A percentile compares a stretch with the other conserved stretches of the same genome.
These are phyloP conservation scores for Pachypanchax playfairii DNA, from an alignment of 2,113 vertebrate genomes.

Conservation along the genomic window DNA sequence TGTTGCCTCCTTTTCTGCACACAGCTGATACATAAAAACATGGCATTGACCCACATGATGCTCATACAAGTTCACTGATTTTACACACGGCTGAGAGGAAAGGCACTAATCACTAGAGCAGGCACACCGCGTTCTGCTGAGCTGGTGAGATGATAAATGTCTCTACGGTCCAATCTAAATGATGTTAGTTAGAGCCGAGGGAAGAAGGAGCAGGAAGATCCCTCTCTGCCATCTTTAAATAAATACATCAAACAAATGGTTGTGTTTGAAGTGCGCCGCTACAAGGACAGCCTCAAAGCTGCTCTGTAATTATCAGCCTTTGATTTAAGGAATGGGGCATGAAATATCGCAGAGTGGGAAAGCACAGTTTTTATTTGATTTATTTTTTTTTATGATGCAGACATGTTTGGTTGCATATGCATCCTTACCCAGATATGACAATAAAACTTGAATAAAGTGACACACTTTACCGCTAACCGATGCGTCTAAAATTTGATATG, in stretches of 20 bases:
- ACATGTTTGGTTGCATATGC: neutral
- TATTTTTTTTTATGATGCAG: neutral
- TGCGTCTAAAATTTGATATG: conserved; percentile 1
- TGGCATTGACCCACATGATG: conserved; percentile 17
- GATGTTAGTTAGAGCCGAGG: conserved; percentile 53
- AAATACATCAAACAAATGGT: conserved; percentile 58
- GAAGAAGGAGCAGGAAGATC: conserved; percentile 50
- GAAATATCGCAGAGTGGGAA: conserved; percentile 12
- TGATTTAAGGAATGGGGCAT: conserved; percentile 21
- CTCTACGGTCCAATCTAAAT: conserved; percentile 55
- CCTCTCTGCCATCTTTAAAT: conserved; percentile 39
- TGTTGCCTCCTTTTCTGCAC: conserved; percentile 7
- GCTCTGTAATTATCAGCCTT: conserved; percentile 32
- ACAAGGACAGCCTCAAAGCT: conserved; percentile 24
- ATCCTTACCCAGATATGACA: conserved; percentile 6
- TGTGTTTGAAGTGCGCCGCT: conserved; percentile 53
- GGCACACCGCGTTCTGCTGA: conserved; percentile 62
- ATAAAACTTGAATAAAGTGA: neutral
- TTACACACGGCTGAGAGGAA: conserved; percentile 59
- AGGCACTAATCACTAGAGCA: conserved; percentile 49
- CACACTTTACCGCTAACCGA: neutral
- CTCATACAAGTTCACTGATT: conserved; percentile 40
- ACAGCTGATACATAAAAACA: conserved; percentile 32
- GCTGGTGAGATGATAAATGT: conserved; percentile 61
- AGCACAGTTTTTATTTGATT: neutral